Percentiles rank a stretch among this genome's conserved stretches.
phyloP scores from a whole-genome alignment of 2,797 vertebrate species.

The Micromesistius poutassou region DNA sequence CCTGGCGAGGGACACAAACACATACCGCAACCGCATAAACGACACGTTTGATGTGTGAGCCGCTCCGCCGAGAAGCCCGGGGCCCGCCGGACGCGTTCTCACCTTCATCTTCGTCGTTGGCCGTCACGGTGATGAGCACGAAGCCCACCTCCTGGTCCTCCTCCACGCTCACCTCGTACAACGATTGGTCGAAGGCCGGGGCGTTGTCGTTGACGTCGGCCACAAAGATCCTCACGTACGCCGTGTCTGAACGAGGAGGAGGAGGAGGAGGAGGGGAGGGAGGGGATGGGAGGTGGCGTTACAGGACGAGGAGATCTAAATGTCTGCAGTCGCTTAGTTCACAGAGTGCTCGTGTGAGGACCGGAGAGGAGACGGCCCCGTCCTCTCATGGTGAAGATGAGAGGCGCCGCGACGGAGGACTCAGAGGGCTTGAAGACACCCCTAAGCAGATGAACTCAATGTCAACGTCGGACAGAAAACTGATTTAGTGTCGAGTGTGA shows the following conservation, averaged over 20 bases:
- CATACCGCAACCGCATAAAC: neutral
- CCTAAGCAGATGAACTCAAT: neutral
- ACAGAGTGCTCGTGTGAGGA: too few relatives aligned
- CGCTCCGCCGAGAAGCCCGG: neutral
- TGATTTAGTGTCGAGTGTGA: neutral
- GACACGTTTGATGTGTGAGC: neutral
- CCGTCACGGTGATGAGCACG: conserved; percentile 81
- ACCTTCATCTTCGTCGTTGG: conserved; percentile 87
- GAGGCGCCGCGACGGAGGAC: neutral
- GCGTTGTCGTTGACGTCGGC: conserved; percentile 87
- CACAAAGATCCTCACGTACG: conserved; percentile 84
- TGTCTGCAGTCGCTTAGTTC: neutral
- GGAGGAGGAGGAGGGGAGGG: neutral
- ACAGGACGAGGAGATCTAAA: too few relatives aligned
- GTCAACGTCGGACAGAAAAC: neutral
- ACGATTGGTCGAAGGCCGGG: conserved; percentile 72
- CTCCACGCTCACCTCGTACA: conserved; percentile 81
- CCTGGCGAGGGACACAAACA: neutral
- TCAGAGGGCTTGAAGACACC: neutral
- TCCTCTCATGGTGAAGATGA: neutral
- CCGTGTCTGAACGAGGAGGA: conserved; percentile 73
- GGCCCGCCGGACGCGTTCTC: conserved; percentile 23
- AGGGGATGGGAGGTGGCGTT: too few relatives aligned
- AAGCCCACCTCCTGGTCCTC: conserved; percentile 86
- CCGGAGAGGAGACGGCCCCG: neutral